These are phyloP conservation scores for Pagetopsis macropterus DNA, from an alignment of 2,797 vertebrate genomes.

Conservation along the genomic window DNA sequence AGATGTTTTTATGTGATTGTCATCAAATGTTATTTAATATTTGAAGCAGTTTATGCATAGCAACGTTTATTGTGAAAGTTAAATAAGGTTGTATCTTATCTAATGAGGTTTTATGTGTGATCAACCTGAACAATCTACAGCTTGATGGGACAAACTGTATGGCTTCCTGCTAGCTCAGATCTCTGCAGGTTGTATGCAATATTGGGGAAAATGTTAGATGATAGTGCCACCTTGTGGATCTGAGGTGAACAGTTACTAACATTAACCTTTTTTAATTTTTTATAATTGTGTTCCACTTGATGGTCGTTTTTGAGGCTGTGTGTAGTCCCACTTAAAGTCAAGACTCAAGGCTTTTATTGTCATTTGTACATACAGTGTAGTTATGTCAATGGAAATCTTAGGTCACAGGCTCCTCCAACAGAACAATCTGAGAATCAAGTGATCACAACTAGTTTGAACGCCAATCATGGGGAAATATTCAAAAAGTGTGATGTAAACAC, in stretches of 20 bases:
- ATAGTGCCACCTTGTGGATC: conserved; percentile 51
- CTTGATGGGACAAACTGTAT: not conserved
- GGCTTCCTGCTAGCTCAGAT: not conserved
- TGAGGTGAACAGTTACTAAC: not conserved
- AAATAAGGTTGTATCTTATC: too few relatives aligned
- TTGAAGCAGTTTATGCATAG: too few relatives aligned
- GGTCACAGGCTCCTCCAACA: too few relatives aligned
- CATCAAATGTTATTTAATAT: too few relatives aligned
- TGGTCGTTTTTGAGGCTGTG: not conserved
- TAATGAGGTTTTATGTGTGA: not conserved
- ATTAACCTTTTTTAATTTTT: not conserved
- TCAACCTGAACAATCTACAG: not conserved
- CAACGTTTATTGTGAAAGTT: too few relatives aligned
- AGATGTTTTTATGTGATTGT: too few relatives aligned
- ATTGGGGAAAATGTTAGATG: not conserved
- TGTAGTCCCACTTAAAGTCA: not conserved
- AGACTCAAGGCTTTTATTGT: too few relatives aligned
- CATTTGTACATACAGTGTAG: too few relatives aligned
- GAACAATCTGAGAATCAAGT: not conserved
- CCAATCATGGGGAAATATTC: not conserved
- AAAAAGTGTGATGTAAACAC: not conserved
- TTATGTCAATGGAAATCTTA: too few relatives aligned
- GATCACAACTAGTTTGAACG: not conserved
- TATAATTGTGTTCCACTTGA: not conserved
- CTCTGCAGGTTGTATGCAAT: too few relatives aligned